Evolutionary conservation across 2,797 vertebrate genomes (phyloP), one percentile per base, ranked within the genome.

Genomic region (Hylomyscus alleni): DNA sequence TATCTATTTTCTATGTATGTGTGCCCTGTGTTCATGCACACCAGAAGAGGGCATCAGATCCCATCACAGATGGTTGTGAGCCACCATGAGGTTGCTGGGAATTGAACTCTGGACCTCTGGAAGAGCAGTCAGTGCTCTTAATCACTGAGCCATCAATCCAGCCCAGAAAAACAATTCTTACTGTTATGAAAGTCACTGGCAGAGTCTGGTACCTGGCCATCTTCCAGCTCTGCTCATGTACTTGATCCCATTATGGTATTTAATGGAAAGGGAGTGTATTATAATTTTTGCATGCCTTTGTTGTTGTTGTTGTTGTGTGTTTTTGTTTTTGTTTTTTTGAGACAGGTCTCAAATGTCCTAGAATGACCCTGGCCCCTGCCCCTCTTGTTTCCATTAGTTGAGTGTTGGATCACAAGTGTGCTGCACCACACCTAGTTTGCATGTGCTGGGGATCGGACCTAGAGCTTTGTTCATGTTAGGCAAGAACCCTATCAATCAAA

Each of bases 401-500:
- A 69, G 62, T 0, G 6, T 12, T 69, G 44, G 1, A 15, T 86
- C 52, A 29, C 31, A n/a, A 31, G 20, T 52, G 4, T 69, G 34
- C 84, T 52, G 24, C 6, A 14, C 9, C 10, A n/a, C 2, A 14
- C 44, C 44, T 69, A 52, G 83, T 69, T 86, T 69, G 8, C 15
- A 3, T 3, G 6, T 4, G 0, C n/a, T 67, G 44, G 6, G n/a
- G 19, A 47, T 24, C 1, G 5, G 14, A 22, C 60, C 40, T 13
- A 65, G 29, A 29, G 17, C 83, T n/a, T 52, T 67, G 44, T 67
- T 50, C 12, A 2, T 50, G 11, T 47, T 50, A 67, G 60, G 11
- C 29, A 85, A 67, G 44, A 47, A 24, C 0, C 19, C 19, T 20
- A n/a, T 19, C 19, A 85, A 85, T 19, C 34, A 34, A 67, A 19